Conservation (phyloP, 2,113 vertebrate species). For the Zapornia atra region DNA sequence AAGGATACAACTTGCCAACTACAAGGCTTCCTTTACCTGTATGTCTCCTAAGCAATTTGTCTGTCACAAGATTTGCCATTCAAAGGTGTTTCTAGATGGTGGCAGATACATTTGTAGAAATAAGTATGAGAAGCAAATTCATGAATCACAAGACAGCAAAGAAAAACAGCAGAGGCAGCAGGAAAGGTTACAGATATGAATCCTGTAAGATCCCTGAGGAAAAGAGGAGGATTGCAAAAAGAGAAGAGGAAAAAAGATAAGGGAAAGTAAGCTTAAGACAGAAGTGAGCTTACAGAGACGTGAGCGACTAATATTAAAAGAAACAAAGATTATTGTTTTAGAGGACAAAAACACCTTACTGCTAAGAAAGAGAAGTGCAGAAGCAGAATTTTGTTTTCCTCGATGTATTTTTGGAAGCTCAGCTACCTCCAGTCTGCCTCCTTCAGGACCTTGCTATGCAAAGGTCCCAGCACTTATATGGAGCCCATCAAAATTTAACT, state of each 20-base stretch:
- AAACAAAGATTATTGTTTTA: background rate
- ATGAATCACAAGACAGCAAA: background rate
- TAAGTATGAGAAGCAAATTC: background rate
- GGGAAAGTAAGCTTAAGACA: background rate
- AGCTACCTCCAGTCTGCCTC: background rate
- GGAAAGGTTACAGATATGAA: background rate
- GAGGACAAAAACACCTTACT: background rate
- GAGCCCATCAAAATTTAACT: background rate
- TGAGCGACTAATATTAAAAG: background rate
- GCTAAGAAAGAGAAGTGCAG: background rate
- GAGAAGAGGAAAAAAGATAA: background rate
- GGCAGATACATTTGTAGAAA: background rate
- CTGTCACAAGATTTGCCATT: background rate
- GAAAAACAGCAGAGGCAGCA: background rate
- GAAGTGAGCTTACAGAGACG: background rate
- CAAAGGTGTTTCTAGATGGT: background rate
- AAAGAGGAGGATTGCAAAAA: background rate
- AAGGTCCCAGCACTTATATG: background rate
- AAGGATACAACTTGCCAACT: constrained; percentile 11
- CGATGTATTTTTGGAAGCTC: background rate
- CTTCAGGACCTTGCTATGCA: background rate
- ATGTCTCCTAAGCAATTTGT: background rate
- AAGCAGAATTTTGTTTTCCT: background rate
- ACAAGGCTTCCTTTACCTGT: background rate
- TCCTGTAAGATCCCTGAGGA: background rate